Evolutionary conservation across 2,888 invertebrate species (phyloP), one percentile per base, ranked within the genome.

Genomic region (Physocephala rufipes): DNA sequence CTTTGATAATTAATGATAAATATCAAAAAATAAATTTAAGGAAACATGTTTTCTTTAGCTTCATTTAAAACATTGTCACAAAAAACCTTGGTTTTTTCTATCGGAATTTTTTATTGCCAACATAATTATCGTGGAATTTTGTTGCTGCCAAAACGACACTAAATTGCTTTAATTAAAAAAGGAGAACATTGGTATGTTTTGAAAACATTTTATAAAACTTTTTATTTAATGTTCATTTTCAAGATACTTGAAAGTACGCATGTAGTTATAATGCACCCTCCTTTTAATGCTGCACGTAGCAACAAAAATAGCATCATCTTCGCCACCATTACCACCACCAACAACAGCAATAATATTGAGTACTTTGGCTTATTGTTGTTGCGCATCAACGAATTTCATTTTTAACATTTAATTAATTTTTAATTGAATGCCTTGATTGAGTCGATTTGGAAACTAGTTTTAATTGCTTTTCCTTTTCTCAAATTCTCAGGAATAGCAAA

Each of bases 391-490:
- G 58, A 58, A 58, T 58, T 21, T 53, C n/a, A 53, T 53, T 28
- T 28, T 28, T 28, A 58, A 58, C 58, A 58, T 58, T 58, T 28
- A 58, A 58, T 58, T 58, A 58, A 58, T 24, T 58, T 58, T 58
- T 58, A 24, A 58, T 58, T 58, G 58, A 28, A 53, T 58, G 26
- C 13, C 26, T 58, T 58, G 58, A 58, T 58, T 58, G 58, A 58
- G 28, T 58, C 26, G 58, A 24, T 2, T 58, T 58, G 21, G 24
- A 58, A 58, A 58, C 24, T 24, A 28, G 24, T 58, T 58, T 58
- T 24, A 58, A 58, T 58, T 58, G 58, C 26, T 28, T 58, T 58
- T 58, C 28, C 3, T 58, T 24, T 15, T 4, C 58, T 15, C 26
- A 36, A 36, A 36, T 58, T 9, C 28, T 24, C 28, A 49, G 49